These are phyloP conservation scores for Gobiocypris rarus DNA, from an alignment of 2,113 vertebrate genomes.

Conservation along the genomic window DNA sequence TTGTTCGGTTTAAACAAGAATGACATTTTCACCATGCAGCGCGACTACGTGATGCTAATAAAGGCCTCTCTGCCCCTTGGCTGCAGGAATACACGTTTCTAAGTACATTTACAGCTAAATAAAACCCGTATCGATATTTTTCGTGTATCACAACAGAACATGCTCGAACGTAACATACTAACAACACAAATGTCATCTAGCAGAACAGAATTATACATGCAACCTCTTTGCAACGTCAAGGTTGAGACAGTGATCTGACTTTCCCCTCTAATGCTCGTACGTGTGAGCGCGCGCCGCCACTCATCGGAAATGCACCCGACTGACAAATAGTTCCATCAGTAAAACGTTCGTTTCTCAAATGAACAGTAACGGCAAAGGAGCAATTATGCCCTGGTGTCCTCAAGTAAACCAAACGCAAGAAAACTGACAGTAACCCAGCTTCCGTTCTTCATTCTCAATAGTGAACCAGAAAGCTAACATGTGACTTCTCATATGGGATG, in stretches of 20 bases:
- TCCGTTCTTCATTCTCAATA: background rate
- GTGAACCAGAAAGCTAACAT: background rate
- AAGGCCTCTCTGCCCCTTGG: background rate
- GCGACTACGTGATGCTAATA: background rate
- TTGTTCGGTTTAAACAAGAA: background rate
- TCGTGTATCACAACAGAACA: background rate
- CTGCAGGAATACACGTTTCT: background rate
- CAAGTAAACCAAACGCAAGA: background rate
- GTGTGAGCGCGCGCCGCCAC: conserved; percentile 51
- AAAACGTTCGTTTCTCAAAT: background rate
- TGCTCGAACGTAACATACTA: conserved; percentile 36
- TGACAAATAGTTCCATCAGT: background rate
- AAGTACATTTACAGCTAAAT: background rate
- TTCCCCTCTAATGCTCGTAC: conserved; percentile 50
- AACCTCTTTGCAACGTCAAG: conserved; percentile 65
- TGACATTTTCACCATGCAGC: background rate
- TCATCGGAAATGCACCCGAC: background rate
- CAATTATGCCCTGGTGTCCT: background rate
- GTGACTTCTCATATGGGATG: conserved; percentile 25
- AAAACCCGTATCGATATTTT: background rate
- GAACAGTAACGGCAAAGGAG: background rate
- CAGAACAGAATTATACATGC: conserved; percentile 66
- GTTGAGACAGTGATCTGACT: conserved; percentile 65
- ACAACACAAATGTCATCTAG: conserved; percentile 65
- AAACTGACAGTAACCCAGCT: no score